Evolutionary conservation across 2,113 vertebrate species (phyloP), one percentile per base, ranked within the genome.

Genomic region (Microcebus tavaratra): DNA sequence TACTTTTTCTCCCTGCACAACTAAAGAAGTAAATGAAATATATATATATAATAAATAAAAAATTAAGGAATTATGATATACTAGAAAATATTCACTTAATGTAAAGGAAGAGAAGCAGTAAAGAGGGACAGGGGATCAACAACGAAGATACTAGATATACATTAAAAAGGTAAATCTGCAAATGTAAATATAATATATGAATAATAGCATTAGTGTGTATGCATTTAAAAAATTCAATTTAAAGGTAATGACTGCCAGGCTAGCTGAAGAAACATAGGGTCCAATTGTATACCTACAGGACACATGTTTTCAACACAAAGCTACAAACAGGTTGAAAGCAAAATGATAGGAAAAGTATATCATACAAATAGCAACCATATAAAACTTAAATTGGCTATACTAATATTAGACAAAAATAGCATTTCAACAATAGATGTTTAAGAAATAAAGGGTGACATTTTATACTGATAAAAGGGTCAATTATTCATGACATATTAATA

Each of bases 71-170:
- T 55, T 86, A 61, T 68, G 1, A 48, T 92, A 29, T 2, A 42
- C 14, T 53, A 27, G 36, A 75, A 73, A 92, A 48, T 65, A 34
- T 50, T 50, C 18, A 67, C 9, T 91, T 80, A 31, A 8, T 88
- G 20, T 5, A 25, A 82, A 82, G 13, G 7, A 88, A 88, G 75
- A 14, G 61, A 79, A 93, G 20, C 31, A 50, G 9, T 63, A 48
- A 42, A 27, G 55, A 1, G 0, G 1, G 50, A 87, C 6, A 90
- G 59, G 0, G 0, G 7, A 72, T 12, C 1, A 55, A 17, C 53
- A 72, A 31, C 8, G 55, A 87, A 55, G 34, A 20, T 63, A 31
- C 4, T 36, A 9, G 8, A 72, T 8, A 31, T 79, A 50, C 17
- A 39, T n/a, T 61, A 53, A 67, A 72, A 61, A 21, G 53, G 4